A percentile compares a stretch with the other conserved stretches of the same genome.
Conservation (phyloP, 2,113 vertebrate species). For the Romanogobio albipinnatus region DNA sequence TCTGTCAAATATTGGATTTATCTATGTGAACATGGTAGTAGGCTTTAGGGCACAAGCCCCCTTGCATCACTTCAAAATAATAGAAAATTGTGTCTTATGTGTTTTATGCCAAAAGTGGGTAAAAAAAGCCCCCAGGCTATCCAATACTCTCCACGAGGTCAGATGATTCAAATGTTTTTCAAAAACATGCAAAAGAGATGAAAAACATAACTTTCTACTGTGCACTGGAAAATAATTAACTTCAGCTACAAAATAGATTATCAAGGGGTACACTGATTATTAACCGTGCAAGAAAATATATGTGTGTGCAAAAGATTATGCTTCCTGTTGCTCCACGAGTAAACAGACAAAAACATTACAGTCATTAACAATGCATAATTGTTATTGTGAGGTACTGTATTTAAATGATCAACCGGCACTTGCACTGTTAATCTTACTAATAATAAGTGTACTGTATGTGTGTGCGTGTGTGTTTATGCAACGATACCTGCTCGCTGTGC, state of each 20-base stretch:
- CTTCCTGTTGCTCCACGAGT: background rate
- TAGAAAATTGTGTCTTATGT: background rate
- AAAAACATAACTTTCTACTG: background rate
- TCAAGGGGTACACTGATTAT: background rate
- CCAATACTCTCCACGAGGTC: slow-evolving; percentile 1
- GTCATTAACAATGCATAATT: background rate
- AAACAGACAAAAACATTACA: slow-evolving; percentile 25
- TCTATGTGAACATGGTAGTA: background rate
- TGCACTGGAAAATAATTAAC: background rate
- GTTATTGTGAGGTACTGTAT: background rate
- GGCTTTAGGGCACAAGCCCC: background rate
- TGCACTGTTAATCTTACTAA: background rate
- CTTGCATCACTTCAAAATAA: slow-evolving; percentile 4
- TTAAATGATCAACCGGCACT: background rate
- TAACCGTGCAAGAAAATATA: background rate
- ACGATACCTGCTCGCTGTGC: slow-evolving; percentile 85
- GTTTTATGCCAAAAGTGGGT: background rate
- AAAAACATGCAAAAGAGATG: background rate
- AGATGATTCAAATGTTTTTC: background rate
- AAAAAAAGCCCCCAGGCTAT: background rate
- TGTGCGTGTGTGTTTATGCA: background rate
- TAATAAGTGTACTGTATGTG: background rate
- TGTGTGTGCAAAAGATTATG: background rate
- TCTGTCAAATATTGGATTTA: background rate
- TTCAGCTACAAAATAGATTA: background rate